Evolutionary conservation across 2,888 invertebrate species (phyloP).

Genomic region (Macaria notata): DNA sequence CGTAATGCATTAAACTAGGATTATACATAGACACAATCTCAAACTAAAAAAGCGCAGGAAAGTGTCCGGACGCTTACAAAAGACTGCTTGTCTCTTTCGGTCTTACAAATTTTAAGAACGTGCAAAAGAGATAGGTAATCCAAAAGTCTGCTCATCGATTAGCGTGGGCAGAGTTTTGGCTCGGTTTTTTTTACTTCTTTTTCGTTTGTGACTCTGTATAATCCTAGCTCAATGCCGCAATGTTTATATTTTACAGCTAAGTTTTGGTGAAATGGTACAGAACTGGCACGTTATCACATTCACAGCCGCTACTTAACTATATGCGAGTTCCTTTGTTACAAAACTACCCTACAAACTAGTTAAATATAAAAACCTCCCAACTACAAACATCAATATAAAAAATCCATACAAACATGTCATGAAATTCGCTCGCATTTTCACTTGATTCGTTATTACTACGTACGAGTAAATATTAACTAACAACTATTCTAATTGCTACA

Average conservation of each 20-base stretch:
- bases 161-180: no score
- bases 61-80: no score
- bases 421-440: constrained; percentile 52
- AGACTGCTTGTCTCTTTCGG: no score
- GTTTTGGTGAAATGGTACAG: constrained; percentile 46
- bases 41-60: no score
- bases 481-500: constrained; percentile 14
- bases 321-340: constrained; percentile 31
- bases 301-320: constrained; percentile 54
- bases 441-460: constrained; percentile 20
- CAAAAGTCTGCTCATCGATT: no score
- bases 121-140: no score
- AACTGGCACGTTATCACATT: constrained; percentile 49
- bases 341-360: constrained; percentile 18
- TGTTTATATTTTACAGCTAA: constrained; percentile 17
- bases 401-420: constrained; percentile 51
- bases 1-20: no score
- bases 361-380: constrained; percentile 27
- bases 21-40: no score
- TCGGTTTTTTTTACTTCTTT: no score
- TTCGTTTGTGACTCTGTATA: no score
- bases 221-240: no score
- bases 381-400: constrained; percentile 15
- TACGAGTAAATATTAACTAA: constrained; percentile 8
- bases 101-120: no score